These are phyloP conservation scores for Chaetophractus vellerosus DNA, from an alignment of 2,797 vertebrate species.

Conservation along the genomic window DNA sequence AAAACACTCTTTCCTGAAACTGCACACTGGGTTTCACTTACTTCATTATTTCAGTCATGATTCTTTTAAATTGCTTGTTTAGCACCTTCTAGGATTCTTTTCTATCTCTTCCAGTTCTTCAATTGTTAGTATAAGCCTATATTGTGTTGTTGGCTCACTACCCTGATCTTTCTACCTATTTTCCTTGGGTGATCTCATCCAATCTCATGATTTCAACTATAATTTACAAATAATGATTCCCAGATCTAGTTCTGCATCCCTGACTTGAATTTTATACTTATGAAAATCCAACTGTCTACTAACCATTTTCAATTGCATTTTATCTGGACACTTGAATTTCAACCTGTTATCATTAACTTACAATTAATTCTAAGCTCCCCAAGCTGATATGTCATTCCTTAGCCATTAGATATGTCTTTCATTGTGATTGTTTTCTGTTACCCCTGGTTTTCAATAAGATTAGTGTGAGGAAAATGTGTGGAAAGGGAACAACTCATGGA, in stretches of 20 bases:
- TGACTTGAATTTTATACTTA: background rate
- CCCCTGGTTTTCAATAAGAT: background rate
- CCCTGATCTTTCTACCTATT: background rate
- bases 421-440: background rate
- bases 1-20: no score
- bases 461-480: background rate
- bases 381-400: no score
- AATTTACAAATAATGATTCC: background rate
- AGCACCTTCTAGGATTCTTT: background rate
- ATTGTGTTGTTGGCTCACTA: background rate
- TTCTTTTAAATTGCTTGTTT: rapidly evolving
- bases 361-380: background rate
- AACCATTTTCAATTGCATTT: background rate
- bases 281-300: background rate
- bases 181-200: background rate
- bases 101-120: background rate
- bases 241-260: background rate
- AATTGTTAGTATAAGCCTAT: background rate
- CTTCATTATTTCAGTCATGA: no score
- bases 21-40: no score
- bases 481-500: background rate
- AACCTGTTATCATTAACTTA: background rate
- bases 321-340: background rate
- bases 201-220: background rate
- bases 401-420: background rate